Percentiles rank a stretch among this genome's conserved stretches.
These are phyloP conservation scores for Chrysolina haemoptera DNA, from an alignment of 2,888 invertebrate species.

Conservation along the genomic window DNA sequence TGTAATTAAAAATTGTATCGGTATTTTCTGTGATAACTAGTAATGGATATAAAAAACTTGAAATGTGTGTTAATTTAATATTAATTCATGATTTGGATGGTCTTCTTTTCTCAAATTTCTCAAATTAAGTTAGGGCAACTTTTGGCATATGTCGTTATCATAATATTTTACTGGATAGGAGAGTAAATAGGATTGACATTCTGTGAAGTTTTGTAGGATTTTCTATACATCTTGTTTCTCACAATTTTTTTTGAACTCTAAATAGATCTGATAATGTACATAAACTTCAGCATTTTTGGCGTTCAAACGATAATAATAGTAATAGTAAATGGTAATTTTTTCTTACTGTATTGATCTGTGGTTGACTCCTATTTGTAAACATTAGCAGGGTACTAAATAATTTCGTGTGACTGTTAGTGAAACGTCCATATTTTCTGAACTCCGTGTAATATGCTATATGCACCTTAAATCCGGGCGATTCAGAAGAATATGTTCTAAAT, in stretches of 20 bases:
- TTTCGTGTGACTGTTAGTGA: conserved; percentile 62
- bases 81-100: no score
- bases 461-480: conserved; percentile 52
- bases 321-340: conserved; percentile 28
- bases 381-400: conserved; percentile 65
- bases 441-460: conserved; percentile 39
- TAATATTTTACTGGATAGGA: not conserved
- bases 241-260: not conserved
- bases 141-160: not conserved
- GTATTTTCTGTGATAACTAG: no score
- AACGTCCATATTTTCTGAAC: conserved; percentile 63
- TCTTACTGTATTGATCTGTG: conserved; percentile 47
- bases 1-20: no score
- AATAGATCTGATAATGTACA: conserved; percentile 1
- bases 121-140: no score
- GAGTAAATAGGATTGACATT: not conserved
- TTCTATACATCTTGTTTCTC: not conserved
- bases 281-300: not conserved
- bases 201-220: not conserved
- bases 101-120: no score
- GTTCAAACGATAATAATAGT: not conserved
- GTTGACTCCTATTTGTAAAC: conserved; percentile 53
- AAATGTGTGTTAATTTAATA: no score
- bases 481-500: conserved; percentile 61
- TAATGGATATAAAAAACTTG: no score